Base-by-base conservation (phyloP, 2,113 vertebrate genomes). In the Perca fluviatilis region DNA sequence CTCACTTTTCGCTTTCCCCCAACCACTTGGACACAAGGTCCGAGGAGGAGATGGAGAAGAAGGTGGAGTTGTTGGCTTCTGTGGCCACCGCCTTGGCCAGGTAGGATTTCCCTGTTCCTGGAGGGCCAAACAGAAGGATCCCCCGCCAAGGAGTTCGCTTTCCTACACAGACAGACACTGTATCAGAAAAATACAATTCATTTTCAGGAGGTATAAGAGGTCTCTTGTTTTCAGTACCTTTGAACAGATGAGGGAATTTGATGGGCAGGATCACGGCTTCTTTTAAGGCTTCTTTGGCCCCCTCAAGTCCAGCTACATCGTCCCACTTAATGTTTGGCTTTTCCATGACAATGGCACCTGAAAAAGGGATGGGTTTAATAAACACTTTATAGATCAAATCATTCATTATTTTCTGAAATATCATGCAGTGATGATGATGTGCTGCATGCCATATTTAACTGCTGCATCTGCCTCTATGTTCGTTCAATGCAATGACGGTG, bases 261-360 rank as follows among this genome's bases (percentile, higher is more conserved):
- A 99, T 99, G 68, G 98, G 98, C 86, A 99, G 91, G 88, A 99
- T 99, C 40, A 99, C 98, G 0, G 98, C 98, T 90, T 99, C 98
- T 90, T 99, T 99, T 64, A 99, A 93, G 8, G 98, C 98, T 80
- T 99, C 98, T 91, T 99, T 99, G 73, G 98, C 98, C 19, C 97
- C 97, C 79, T 99, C 98, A 23, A 99, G 94, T 3, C 98, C 98
- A 0, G 98, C 98, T 53, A 99, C 98, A 0, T 99, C 98, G 0
- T 76, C 95, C 98, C 98, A 99, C 89, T 97, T 95, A 33, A 99
- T 96, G 0, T 99, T 99, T 40, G 98, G 98, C 88, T 97, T 99
- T 89, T 99, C 98, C 96, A 99, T 99, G 74, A 99, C 95, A 25
- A 99, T 97, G 33, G 98, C 98, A 77, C 97, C 98, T 99, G 74